Percentiles rank a stretch among this genome's conserved stretches.
These are phyloP conservation scores for Tigriopus californicus DNA, from an alignment of 2,888 invertebrate species.

Conservation along the genomic window DNA sequence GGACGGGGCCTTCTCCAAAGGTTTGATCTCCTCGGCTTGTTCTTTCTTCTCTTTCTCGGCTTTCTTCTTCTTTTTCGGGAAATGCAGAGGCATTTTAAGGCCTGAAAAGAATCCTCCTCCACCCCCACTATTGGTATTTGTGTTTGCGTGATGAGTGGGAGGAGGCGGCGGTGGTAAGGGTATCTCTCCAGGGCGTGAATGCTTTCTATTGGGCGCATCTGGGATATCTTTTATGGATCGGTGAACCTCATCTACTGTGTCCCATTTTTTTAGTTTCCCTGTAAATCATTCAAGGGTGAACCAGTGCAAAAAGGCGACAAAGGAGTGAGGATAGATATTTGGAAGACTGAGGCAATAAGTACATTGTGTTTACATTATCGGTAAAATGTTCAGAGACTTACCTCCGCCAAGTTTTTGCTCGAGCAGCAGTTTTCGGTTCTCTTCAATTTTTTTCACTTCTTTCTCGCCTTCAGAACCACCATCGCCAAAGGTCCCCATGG, in stretches of 20 bases:
- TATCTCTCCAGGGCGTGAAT: constrained; percentile 13
- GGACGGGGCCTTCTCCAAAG: too few relatives aligned
- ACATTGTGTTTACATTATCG: background rate
- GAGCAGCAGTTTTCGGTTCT: constrained; percentile 60
- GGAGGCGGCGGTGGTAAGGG: constrained; percentile 20
- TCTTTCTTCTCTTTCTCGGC: too few relatives aligned
- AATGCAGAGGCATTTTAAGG: too few relatives aligned
- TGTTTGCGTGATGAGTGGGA: background rate
- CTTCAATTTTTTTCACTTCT: constrained; percentile 59
- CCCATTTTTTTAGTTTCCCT: constrained; percentile 10
- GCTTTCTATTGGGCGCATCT: background rate
- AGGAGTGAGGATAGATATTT: background rate
- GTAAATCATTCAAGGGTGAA: background rate
- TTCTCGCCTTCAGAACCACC: constrained; percentile 14
- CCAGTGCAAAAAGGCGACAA: constrained; percentile 8
- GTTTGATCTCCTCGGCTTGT: too few relatives aligned
- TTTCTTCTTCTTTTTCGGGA: too few relatives aligned
- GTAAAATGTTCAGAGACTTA: constrained; percentile 15
- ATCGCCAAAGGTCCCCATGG: background rate
- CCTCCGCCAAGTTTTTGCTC: constrained; percentile 53
- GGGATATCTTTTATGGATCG: background rate
- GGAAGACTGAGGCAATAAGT: constrained; percentile 2
- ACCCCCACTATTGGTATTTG: background rate
- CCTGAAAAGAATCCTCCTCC: background rate
- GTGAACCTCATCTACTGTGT: background rate